Base-by-base conservation (phyloP, 2,113 vertebrate species). In the Carlito syrichta region DNA sequence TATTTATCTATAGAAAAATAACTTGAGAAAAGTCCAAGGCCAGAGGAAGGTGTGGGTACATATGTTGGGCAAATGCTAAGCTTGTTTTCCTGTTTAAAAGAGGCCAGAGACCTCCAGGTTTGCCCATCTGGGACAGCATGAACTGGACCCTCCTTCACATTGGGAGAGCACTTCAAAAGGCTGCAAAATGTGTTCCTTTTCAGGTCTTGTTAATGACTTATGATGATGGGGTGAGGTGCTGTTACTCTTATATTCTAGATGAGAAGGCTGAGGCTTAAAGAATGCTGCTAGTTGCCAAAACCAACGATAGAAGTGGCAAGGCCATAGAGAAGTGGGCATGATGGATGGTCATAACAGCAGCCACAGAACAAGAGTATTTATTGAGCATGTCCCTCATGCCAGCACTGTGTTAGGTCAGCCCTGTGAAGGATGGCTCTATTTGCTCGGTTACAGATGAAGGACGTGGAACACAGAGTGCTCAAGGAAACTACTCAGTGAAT, bases 1-100 rank as follows among this genome's bases (percentile, higher is more conserved):
- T 60, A 87, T 58, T 54, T 83, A 76, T 77, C 60, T 56, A 81
- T 3, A 40, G 52, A 79, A 93, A 93, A 84, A 63, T 25, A 76
- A 77, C 13, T 73, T 9, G 13, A 87, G 66, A 77, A 56, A 56
- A 56, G 35, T 20, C 60, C 30, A 23, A 1, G 6, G 25, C 52
- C 58, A 12, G 1, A 0, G 8, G 60, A 43, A 63, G 76, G 40
- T 69, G 56, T 56, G 35, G 54, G 63, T 63, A 71, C 60, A 56
- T 10, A 17, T n/a, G n/a, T 43, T 45, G 14, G 30, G 30, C 38
- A 40, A 60, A 22, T 23, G 20, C 30, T 11, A 13, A 14, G 32
- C 38, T 30, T 74, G 86, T 6, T 3, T 20, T 74, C 32, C 3
- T 2, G 4, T 54, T 43, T 40, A 50, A 77, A 84, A 88, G 43